These are phyloP conservation scores for Botrylloides violaceus DNA, from an alignment of 23 tunicate species.

Conservation along the genomic window DNA sequence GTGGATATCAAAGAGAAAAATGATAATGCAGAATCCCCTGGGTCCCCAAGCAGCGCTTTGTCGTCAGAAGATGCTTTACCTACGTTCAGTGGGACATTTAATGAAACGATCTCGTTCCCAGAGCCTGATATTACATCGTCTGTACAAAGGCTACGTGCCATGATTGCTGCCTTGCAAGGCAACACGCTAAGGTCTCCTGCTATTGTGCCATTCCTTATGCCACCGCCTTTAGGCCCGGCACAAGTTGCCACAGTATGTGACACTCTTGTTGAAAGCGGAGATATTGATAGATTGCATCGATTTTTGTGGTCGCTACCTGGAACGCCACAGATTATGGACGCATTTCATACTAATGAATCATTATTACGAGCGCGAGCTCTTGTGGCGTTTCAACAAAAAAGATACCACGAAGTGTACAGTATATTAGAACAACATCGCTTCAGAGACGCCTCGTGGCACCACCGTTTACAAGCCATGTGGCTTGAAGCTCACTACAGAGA, in stretches of 20 bases:
- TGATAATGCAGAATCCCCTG: background rate
- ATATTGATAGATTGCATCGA: constrained; percentile 80
- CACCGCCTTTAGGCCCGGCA: constrained; percentile 34
- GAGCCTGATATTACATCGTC: background rate
- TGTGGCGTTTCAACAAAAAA: constrained; percentile 91
- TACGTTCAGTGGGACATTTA: background rate
- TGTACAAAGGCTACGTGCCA: background rate
- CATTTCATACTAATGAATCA: constrained; percentile 68
- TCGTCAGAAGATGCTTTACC: background rate
- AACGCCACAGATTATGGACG: constrained; percentile 58
- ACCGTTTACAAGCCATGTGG: constrained; percentile 84
- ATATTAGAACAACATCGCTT: constrained; percentile 81
- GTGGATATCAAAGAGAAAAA: constrained; percentile 9
- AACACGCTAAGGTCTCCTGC: constrained; percentile 4
- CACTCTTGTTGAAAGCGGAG: constrained; percentile 75
- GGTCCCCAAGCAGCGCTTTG: background rate
- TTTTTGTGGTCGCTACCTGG: constrained; percentile 98
- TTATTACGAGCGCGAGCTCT: constrained; percentile 76
- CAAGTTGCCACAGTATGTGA: constrained; percentile 90
- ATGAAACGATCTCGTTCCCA: background rate
- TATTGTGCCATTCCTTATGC: constrained; percentile 32
- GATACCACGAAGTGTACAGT: constrained; percentile 71
- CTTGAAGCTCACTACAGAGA: constrained; percentile 94
- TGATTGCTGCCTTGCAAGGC: background rate
- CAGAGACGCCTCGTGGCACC: constrained; percentile 49